phyloP scores from a whole-genome alignment of 1,140 invertebrate genomes.

The Hetaerina americana region DNA sequence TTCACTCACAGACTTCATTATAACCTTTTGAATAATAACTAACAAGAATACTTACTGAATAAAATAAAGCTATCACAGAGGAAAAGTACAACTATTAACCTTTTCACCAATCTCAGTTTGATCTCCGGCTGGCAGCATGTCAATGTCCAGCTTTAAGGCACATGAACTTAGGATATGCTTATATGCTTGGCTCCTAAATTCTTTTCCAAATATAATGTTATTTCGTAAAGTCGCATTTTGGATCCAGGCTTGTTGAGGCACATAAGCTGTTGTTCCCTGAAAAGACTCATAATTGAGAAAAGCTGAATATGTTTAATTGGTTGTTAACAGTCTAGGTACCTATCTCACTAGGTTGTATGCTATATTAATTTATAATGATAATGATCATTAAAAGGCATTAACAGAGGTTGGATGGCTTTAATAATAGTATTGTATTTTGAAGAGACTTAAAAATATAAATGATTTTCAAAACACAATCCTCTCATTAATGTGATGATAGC shows the following conservation, averaged over 20 bases:
- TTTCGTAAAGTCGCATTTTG: conserved; percentile 32
- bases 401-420: too few species aligned
- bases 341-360: too few species aligned
- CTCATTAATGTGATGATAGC: too few species aligned
- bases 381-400: too few species aligned
- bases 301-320: too few species aligned
- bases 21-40: not conserved
- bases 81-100: conserved; percentile 27
- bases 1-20: not conserved
- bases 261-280: conserved; percentile 33
- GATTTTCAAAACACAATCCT: too few species aligned
- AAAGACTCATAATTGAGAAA: too few species aligned
- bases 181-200: conserved; percentile 29
- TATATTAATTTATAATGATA: too few species aligned
- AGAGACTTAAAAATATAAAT: too few species aligned
- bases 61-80: too few species aligned
- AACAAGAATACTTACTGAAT: not conserved
- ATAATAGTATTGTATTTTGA: too few species aligned
- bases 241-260: conserved; percentile 41
- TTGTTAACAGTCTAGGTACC: too few species aligned
- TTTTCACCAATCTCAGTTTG: conserved; percentile 89
- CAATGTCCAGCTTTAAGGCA: conserved; percentile 62
- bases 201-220: conserved; percentile 34
- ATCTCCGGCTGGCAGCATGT: conserved; percentile 79
- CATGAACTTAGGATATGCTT: conserved; percentile 33